Percentiles rank a stretch among this genome's conserved stretches.
Conservation (phyloP, 1,140 invertebrate genomes). For the Aphaenogaster ashmeadi region DNA sequence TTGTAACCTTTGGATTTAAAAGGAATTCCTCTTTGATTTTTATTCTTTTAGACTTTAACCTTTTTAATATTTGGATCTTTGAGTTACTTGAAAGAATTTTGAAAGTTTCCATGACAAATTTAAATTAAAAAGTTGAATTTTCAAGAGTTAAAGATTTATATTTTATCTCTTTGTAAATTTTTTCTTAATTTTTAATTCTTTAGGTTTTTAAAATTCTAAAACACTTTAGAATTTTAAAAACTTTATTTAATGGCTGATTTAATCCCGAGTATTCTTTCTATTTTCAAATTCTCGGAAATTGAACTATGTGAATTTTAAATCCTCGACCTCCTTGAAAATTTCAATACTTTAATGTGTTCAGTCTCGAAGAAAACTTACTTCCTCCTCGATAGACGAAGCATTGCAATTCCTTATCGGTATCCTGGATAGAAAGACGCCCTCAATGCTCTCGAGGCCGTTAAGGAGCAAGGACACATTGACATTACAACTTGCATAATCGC, state of each 20-base stretch:
- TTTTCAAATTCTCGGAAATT: slow-evolving; percentile 2
- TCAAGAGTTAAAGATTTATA: neutral
- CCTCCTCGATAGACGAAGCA: slow-evolving; percentile 68
- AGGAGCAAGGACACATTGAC: slow-evolving; percentile 78
- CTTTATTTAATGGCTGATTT: neutral
- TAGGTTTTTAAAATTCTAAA: neutral
- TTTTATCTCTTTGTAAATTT: neutral
- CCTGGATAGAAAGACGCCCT: slow-evolving; percentile 79
- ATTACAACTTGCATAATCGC: slow-evolving; percentile 76
- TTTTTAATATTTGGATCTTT: neutral
- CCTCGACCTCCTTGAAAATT: neutral
- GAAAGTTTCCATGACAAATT: neutral
- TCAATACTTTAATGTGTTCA: neutral
- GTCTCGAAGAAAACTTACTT: slow-evolving; percentile 57
- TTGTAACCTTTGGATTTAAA: neutral
- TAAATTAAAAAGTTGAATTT: neutral
- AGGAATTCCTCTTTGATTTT: neutral
- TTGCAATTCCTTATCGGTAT: slow-evolving; percentile 76
- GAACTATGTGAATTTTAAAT: slow-evolving; percentile 8
- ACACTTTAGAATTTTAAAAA: neutral
- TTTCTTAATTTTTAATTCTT: neutral
- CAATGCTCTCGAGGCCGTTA: slow-evolving; percentile 77
- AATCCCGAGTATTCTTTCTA: neutral
- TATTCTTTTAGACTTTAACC: neutral
- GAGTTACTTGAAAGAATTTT: neutral